phyloP scores from a whole-genome alignment of 2,113 vertebrate species.

The Paradisaea rubra region DNA sequence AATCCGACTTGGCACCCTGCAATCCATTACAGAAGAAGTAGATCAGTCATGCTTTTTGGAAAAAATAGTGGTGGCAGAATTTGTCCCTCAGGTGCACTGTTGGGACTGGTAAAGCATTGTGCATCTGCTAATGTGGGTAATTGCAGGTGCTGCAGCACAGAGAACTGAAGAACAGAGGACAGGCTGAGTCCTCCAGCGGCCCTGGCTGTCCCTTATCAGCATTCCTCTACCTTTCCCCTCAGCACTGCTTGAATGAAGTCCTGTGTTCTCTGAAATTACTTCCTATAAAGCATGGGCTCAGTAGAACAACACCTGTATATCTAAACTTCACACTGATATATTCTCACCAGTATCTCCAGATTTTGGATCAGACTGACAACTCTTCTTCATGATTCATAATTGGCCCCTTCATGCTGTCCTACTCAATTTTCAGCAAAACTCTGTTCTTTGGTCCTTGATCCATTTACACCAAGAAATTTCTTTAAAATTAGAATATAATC shows the following conservation, averaged over 20 bases:
- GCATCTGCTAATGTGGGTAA: background rate
- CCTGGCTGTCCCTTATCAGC: background rate
- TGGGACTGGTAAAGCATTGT: background rate
- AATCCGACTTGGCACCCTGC: background rate
- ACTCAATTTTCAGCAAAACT: background rate
- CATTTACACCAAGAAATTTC: background rate
- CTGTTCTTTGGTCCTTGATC: background rate
- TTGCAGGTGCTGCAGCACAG: background rate
- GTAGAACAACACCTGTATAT: background rate
- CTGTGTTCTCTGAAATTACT: background rate
- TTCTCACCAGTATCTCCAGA: background rate
- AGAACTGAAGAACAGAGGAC: background rate
- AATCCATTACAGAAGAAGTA: background rate
- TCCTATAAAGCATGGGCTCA: background rate
- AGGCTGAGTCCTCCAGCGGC: background rate
- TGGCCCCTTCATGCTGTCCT: background rate
- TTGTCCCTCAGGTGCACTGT: background rate
- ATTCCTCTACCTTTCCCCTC: background rate
- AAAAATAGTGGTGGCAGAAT: background rate
- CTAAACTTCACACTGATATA: background rate
- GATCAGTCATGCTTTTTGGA: accelerated
- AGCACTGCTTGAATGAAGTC: background rate
- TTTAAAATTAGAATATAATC: background rate
- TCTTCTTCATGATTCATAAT: background rate
- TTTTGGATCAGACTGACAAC: background rate